A percentile compares a stretch with the other conserved stretches of the same genome.
phyloP scores from a whole-genome alignment of 2,888 invertebrate species.

The Drosophila emarginata region DNA sequence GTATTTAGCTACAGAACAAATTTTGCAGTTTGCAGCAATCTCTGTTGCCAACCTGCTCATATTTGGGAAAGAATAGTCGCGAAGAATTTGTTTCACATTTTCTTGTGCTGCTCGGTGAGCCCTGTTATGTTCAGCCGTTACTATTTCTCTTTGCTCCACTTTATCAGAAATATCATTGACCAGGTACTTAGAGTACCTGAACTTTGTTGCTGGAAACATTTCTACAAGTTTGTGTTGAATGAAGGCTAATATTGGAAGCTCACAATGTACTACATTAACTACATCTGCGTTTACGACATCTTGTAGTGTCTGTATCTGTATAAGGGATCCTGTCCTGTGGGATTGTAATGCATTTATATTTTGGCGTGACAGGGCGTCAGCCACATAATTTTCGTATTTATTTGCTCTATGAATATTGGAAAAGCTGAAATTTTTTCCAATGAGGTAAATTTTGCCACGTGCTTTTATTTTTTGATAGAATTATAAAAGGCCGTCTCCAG shows the following conservation, averaged over 20 bases:
- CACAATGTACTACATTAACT: conserved; percentile 22
- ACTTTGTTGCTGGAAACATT: neutral
- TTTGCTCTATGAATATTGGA: no score
- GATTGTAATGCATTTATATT: no score
- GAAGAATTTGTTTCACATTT: conserved; percentile 11
- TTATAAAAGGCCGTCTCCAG: no score
- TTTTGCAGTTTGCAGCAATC: conserved; percentile 1
- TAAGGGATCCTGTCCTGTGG: no score
- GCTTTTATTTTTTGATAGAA: no score
- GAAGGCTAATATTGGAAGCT: neutral
- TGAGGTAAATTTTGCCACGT: no score
- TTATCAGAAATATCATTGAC: conserved; percentile 3
- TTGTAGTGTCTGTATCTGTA: conserved; percentile 3
- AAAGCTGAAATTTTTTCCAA: no score
- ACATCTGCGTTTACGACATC: conserved; percentile 23
- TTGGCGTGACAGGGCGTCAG: no score
- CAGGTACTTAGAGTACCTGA: neutral
- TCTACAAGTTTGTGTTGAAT: conserved; percentile 8
- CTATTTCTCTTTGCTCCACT: conserved; percentile 8
- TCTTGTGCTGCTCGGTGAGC: conserved; percentile 17
- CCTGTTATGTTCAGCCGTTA: conserved; percentile 10
- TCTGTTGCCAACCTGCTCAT: conserved; percentile 1
- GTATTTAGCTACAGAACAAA: conserved; percentile 5
- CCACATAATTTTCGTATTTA: no score
- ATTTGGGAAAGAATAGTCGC: conserved; percentile 13